Conservation (phyloP, 2,113 vertebrate genomes). For the Atractosteus spatula region DNA sequence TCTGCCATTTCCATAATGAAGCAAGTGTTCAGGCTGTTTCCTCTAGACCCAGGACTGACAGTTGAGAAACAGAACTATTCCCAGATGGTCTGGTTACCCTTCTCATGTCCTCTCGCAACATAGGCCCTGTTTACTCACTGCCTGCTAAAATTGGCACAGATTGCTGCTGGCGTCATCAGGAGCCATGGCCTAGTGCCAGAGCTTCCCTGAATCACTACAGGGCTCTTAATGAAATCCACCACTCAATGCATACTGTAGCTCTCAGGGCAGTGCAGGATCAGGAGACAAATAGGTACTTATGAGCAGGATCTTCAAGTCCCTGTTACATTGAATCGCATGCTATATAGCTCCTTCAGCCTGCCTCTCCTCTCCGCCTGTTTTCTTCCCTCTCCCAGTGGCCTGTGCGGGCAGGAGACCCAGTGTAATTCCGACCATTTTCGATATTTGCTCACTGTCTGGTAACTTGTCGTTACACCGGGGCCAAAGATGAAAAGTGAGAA, state of each 20-base stretch:
- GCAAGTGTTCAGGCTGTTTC: neutral
- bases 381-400: neutral
- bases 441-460: too few species aligned
- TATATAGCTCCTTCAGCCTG: neutral
- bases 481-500: neutral
- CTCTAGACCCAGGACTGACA: neutral
- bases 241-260: neutral
- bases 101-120: neutral
- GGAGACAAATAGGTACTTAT: neutral
- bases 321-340: neutral
- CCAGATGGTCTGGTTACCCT: slow-evolving; percentile 10
- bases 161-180: slow-evolving; percentile 3
- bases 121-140: slow-evolving; percentile 19
- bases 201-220: slow-evolving; percentile 7
- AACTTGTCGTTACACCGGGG: too few species aligned
- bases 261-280: neutral
- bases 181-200: slow-evolving; percentile 12
- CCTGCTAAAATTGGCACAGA: slow-evolving; percentile 8
- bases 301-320: neutral
- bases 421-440: too few species aligned
- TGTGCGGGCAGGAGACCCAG: neutral
- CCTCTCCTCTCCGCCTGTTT: neutral
- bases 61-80: slow-evolving; percentile 13
- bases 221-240: slow-evolving; percentile 15
- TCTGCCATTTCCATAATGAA: neutral